Evolutionary conservation across 2,888 invertebrate species (phyloP).

Genomic region (Choreutis nemorana): DNA sequence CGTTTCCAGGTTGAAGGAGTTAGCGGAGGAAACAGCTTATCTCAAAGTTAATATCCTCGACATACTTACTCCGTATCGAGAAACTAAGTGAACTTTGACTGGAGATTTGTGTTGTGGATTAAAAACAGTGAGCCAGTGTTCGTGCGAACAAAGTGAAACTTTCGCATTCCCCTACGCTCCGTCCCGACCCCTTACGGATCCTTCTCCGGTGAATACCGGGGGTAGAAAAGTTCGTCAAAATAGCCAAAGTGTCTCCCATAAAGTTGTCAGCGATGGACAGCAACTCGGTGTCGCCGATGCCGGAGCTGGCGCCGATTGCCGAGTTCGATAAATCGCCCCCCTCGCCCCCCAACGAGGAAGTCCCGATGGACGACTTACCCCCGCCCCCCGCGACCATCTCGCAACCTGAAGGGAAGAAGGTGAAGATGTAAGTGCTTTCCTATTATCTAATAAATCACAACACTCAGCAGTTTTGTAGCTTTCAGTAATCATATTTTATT

Average conservation of each 20-base stretch:
- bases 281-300: slow-evolving; percentile 75
- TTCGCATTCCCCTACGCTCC: too few species aligned
- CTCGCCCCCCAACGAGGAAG: slow-evolving; percentile 68
- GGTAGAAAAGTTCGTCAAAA: slow-evolving; percentile 24
- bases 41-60: slow-evolving; percentile 20
- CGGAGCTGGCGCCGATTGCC: slow-evolving; percentile 72
- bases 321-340: slow-evolving; percentile 76
- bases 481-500: too few species aligned
- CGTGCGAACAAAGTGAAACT: too few species aligned
- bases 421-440: slow-evolving; percentile 48
- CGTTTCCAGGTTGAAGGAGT: slow-evolving; percentile 36
- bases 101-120: too few species aligned
- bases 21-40: too few species aligned
- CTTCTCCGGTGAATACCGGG: slow-evolving; percentile 38
- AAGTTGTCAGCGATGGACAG: slow-evolving; percentile 71
- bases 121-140: too few species aligned
- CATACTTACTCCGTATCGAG: too few species aligned
- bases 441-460: too few species aligned
- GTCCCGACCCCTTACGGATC: too few species aligned
- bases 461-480: too few species aligned
- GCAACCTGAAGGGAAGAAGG: slow-evolving; percentile 64
- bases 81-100: too few species aligned
- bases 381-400: slow-evolving; percentile 69
- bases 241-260: slow-evolving; percentile 64
- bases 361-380: slow-evolving; percentile 72